Evolutionary conservation across 2,797 vertebrate genomes (phyloP).

Genomic region (Phalloptychus januarius): DNA sequence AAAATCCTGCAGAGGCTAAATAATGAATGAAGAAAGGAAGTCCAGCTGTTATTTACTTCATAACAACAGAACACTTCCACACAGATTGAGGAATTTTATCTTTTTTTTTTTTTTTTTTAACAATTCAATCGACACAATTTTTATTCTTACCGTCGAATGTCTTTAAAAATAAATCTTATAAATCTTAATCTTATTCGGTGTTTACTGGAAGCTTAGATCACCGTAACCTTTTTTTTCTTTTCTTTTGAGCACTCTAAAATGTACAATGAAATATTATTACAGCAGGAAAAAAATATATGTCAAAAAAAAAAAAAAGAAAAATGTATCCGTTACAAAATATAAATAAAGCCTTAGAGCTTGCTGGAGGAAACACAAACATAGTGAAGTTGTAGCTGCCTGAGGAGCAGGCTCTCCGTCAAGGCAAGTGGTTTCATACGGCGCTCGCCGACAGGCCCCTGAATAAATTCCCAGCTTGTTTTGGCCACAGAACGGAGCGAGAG

Average conservation of each 20-base stretch:
- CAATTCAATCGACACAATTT: constrained; percentile 28
- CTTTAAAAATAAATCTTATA: background rate
- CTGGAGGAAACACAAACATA: constrained; percentile 36
- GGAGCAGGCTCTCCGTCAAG: constrained; percentile 15
- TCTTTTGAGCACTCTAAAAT: constrained; percentile 28
- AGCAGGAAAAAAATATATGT: constrained; percentile 24
- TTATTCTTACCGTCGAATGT: background rate
- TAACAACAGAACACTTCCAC: background rate
- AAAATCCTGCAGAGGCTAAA: constrained; percentile 43
- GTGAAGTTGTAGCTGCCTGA: constrained; percentile 13
- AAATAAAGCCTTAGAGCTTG: constrained; percentile 22
- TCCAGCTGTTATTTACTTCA: constrained; percentile 24
- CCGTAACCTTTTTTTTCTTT: background rate
- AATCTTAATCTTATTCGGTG: background rate
- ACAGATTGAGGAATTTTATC: constrained; percentile 20
- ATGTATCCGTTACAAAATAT: constrained; percentile 9
- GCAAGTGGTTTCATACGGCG: constrained; percentile 8
- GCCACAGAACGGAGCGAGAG: constrained; percentile 6
- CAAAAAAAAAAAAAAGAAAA: constrained; percentile 37
- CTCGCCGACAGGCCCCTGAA: background rate
- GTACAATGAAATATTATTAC: constrained; percentile 52
- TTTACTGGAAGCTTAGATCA: constrained; percentile 1
- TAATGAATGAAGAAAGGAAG: constrained; percentile 56
- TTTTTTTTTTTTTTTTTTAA: constrained; percentile 26
- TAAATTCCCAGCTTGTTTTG: constrained; percentile 29